Evolutionary conservation across 2,113 vertebrate species (phyloP).

Genomic region (Ammospiza nelsoni): DNA sequence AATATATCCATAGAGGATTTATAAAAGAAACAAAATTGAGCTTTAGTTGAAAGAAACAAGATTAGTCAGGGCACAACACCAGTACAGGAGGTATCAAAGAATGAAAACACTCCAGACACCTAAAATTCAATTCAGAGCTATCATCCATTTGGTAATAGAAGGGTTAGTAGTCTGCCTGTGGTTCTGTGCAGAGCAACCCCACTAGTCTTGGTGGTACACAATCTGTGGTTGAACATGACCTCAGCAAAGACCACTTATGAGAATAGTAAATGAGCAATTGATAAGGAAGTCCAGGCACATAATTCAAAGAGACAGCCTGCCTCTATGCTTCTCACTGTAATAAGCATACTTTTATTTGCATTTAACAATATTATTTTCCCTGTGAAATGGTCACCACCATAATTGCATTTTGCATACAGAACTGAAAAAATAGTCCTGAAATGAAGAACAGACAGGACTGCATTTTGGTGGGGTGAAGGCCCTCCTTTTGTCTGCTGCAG

Average conservation of each 20-base stretch:
- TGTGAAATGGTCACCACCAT: neutral
- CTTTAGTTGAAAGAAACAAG: neutral
- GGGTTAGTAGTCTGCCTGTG: neutral
- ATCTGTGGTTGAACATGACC: neutral
- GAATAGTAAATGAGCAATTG: neutral
- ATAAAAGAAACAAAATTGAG: neutral
- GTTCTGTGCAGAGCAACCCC: neutral
- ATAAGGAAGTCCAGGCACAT: neutral
- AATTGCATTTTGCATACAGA: neutral
- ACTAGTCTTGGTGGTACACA: neutral
- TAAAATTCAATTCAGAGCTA: neutral
- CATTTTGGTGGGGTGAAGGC: neutral
- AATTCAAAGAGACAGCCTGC: neutral
- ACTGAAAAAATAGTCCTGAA: neutral
- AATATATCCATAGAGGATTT: neutral
- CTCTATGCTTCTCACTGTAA: neutral
- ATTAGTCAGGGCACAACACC: neutral
- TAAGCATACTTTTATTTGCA: neutral
- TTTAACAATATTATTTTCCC: neutral
- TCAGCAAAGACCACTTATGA: neutral
- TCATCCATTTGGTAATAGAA: neutral
- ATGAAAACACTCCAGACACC: accelerated
- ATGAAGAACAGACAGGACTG: neutral
- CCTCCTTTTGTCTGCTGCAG: neutral
- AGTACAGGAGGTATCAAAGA: neutral